Base-by-base conservation (phyloP, 2,888 invertebrate genomes). In the Himalopsyche japonica region DNA sequence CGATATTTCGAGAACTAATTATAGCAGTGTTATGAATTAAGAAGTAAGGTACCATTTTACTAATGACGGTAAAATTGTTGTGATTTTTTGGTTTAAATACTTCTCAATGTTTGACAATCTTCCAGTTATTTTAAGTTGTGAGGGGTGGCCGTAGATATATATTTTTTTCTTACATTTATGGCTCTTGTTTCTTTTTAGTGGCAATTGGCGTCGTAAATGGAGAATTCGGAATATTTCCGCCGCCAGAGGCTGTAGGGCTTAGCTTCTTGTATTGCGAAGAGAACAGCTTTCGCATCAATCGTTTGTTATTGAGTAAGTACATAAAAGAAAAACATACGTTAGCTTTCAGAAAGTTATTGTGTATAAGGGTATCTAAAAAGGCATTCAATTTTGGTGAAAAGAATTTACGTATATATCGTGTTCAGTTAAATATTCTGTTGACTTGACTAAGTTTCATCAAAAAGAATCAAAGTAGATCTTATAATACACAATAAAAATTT, bases 111-210 rank as follows among this genome's bases (percentile, higher is more conserved):
- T 70, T 70, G 70, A 70, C 70, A 27, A 70, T 30, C 70, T 70
- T 70, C 12, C 70, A 27, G 27, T 5, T 30, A 30, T 30, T 70
- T 70, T 70, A 30, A 27, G 10, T 70, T 27, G 70, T 24, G 37
- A 20, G 64, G 80, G 83, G 80, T 24, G 82, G 80, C 43, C 76
- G 80, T 80, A 30, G 20, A 70, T 82, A 64, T 82, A 76, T 83
- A n/a, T 81, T 80, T 81, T 76, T 49, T 64, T 78, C 34, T 82
- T 78, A 78, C 79, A 81, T 85, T 86, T 82, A 86, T 77, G 78
- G 78, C 79, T 82, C 82, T 86, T 86, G 84, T 86, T 86, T 86
- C 84, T 86, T 86, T 86, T 85, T 85, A 85, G 83, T 79, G 84
- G 79, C 82, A 82, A 37, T 85, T 82, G 79, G 79, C 76, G 81